Evolutionary conservation across 2,113 vertebrate genomes (phyloP), one percentile per base, ranked within the genome.

Genomic region (Lethenteron reissneri): DNA sequence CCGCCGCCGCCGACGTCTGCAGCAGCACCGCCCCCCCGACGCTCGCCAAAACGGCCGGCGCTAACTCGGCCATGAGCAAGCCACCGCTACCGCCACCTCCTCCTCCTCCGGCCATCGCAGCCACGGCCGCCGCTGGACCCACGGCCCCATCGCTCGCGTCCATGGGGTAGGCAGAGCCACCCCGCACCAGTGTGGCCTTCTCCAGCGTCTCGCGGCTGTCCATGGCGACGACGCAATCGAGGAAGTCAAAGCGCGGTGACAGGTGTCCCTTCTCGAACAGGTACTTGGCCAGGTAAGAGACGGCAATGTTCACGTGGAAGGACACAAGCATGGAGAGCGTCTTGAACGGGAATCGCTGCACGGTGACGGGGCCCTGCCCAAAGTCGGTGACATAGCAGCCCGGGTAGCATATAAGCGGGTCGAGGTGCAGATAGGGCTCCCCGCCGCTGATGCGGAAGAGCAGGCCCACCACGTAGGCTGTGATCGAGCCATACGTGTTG

Each of bases 131-230:
- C 41, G 41, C 41, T 41, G 41, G 41, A 11, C 8, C 64, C n/a
- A 17, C 64, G 64, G 64, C 64, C 64, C 25, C 64, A 68, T 68
- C 25, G 64, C 25, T n/a, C 64, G 11, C 1, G 8, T 8, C 64
- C n/a, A n/a, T 25, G 8, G 64, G 64, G 25, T n/a, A 68, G 64
- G 25, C 25, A 41, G 41, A 41, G 76, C 97, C 92, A 58, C 83
- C 87, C 80, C 81, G 83, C 76, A 97, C 90, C 73, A 96, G 84
- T 15, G 88, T 87, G 1, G 89, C 82, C 81, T 95, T 96, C 80
- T 97, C 92, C 90, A 97, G 96, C 72, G 89, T 90, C 80, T 97
- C 90, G 73, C 84, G 85, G 77, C 90, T 97, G 76, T 97, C 87
- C 78, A 84, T 90, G 57, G 92, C 86, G 69, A 97, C 84, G 71